Evolutionary conservation across 2,113 vertebrate species (phyloP), one percentile per base, ranked within the genome.

Genomic region (Capreolus pygargus): DNA sequence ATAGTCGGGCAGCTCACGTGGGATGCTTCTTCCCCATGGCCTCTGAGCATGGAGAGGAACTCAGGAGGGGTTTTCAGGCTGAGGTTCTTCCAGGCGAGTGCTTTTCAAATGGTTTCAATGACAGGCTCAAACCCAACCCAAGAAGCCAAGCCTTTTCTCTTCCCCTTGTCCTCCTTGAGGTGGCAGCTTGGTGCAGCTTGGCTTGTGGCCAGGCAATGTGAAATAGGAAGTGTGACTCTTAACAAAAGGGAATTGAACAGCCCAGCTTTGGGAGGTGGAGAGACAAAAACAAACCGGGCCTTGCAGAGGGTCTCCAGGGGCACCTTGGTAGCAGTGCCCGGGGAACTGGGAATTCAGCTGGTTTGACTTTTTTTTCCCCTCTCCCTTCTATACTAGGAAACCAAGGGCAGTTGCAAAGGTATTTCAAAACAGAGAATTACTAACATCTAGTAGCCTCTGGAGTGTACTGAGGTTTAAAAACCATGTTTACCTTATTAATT

Each of bases 401-500:
- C 25, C 25, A 47, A 90, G 50, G 19, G 6, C 52, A 33, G 15
- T 92, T 83, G 50, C 25, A 67, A 79, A 96, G 92, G 33, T 86
- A 39, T 45, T 96, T 57, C 84, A 61, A 47, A 78, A 78, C 52
- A 74, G 36, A 96, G 43, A 95, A 55, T 30, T 84, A 67, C 60
- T 15, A 7, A 70, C 61, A 16, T 92, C 52, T 81, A 15, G 78
- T 96, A 95, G 78, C 52, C 83, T 74, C 64, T 79, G 82, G 52
- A 93, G 88, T 45, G 4, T 60, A 36, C 95, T 84, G 67, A 84
- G 50, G 33, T 60, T 97, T 95, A 94, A 86, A 86, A 55, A 55
- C 61, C 86, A 39, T 96, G 97, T 97, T 98, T 97, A 90, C 94
- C 91, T 95, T 85, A 57, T 91, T 96, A 85, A 92, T 97, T 95